Base-by-base conservation (phyloP, 2,113 vertebrate genomes). In the Cryptomyrus ogoouensis region DNA sequence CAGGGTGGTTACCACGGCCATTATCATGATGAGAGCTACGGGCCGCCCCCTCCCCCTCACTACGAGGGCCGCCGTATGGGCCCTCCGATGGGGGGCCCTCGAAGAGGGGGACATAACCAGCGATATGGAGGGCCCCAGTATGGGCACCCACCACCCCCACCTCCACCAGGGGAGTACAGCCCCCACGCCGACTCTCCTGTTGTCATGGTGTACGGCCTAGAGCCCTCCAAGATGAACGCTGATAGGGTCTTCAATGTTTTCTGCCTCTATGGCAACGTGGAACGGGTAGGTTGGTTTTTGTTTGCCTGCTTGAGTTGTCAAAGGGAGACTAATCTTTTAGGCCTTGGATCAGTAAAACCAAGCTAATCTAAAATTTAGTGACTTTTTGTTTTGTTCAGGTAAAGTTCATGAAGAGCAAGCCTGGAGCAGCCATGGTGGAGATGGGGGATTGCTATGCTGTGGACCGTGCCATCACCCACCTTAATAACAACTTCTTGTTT, bases 401-500 rank as follows among this genome's bases (percentile, higher is more conserved):
- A 56, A 99, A 99, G 91, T 99, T 99, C 91, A 99, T 99, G 98
- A 99, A 99, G 94, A 98, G 98, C 92, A 99, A 99, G 90, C 98
- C 98, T 0, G 98, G 98, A 5, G 98, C 98, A 0, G 97, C 97
- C 49, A 99, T 99, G 98, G 98, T 98, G 89, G 97, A 99, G 91
- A 99, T 99, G 98, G 97, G 97, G 0, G 98, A 99, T 21, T 97
- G 97, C n/a, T 98, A 97, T 31, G 96, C 98, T 1, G 98, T 98
- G 91, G 98, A 99, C 93, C 92, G 98, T 0, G 97, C 97, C 66
- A 97, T 99, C 92, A 97, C 96, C 39, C 97, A 99, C 92, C 97
- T 99, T 74, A 99, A 99, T 95, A 98, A 99, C 89, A 98, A 97
- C 92, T 98, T 98, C 94, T 97, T 99, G 91, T 99, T 99, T 1